Conservation (phyloP, 2,797 vertebrate genomes). For the Melanotaenia maccullochi region DNA sequence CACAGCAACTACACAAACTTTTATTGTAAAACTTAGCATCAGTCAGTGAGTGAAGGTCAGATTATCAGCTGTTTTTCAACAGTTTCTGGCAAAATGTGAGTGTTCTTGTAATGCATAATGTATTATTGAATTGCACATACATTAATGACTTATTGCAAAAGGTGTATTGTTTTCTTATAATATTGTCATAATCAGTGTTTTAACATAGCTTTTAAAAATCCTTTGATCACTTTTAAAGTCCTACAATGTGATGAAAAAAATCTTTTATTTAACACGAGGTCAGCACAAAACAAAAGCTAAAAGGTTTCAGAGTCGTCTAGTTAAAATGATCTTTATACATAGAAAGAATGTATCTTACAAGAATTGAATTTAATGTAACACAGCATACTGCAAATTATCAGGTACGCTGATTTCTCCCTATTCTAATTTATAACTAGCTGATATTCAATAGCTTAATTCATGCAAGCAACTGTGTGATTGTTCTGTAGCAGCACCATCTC, state of each 20-base stretch:
- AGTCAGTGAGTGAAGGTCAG: background rate
- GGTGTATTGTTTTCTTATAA: background rate
- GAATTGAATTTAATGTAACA: no score
- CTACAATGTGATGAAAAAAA: background rate
- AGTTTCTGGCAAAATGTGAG: no score
- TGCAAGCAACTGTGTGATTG: background rate
- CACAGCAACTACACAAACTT: background rate
- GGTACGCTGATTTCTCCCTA: no score
- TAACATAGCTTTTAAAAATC: no score
- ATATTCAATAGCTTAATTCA: background rate
- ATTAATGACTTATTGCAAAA: background rate
- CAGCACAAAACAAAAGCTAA: background rate
- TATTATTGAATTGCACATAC: background rate
- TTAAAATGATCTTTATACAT: background rate
- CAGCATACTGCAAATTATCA: no score
- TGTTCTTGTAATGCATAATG: background rate
- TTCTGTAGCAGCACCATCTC: slow-evolving; percentile 12
- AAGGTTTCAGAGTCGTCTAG: no score
- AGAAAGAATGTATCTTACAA: background rate
- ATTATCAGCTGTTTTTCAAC: no score
- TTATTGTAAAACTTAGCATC: background rate
- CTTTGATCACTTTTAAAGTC: background rate
- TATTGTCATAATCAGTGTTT: no score
- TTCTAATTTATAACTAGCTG: no score
- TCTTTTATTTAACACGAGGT: background rate